phyloP scores from a whole-genome alignment of 2,113 vertebrate genomes.

The Pycnonotus jocosus region DNA sequence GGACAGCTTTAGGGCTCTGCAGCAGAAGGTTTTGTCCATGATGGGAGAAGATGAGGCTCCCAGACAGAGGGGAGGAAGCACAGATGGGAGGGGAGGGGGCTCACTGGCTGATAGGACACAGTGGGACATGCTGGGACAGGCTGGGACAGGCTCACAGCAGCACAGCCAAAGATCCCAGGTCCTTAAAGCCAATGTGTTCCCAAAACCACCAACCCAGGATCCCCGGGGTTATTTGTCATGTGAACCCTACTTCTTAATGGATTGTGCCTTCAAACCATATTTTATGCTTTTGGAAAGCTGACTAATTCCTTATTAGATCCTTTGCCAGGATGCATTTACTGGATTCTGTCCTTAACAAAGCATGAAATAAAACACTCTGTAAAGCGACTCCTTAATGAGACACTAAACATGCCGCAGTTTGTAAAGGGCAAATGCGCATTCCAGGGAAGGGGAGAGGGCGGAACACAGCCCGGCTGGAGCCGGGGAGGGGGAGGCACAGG shows the following conservation, averaged over 20 bases:
- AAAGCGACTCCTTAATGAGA: not conserved
- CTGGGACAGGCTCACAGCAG: not conserved
- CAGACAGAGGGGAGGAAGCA: not conserved
- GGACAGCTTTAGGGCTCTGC: not conserved
- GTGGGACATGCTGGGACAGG: accelerated
- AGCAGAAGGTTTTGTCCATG: not conserved
- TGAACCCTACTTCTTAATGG: not conserved
- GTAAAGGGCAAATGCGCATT: not conserved
- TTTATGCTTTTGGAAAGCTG: constrained; percentile 28
- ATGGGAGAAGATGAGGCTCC: not conserved
- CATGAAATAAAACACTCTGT: constrained; percentile 55
- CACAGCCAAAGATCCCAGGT: accelerated
- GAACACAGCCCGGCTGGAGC: not conserved
- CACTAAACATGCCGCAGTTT: not conserved
- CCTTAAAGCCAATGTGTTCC: accelerated
- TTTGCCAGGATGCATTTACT: constrained; percentile 30
- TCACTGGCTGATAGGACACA: accelerated
- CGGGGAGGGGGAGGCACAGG: not conserved
- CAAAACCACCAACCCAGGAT: not conserved
- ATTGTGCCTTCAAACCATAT: not conserved
- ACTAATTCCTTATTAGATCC: constrained; percentile 56
- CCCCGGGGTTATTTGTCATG: not conserved
- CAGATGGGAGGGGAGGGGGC: accelerated
- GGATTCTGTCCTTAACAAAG: constrained; percentile 50
- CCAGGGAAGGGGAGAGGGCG: not conserved